A percentile compares a stretch with the other conserved stretches of the same genome.
Conservation (phyloP, 2,888 invertebrate species). For the Orthosia gracilis region DNA sequence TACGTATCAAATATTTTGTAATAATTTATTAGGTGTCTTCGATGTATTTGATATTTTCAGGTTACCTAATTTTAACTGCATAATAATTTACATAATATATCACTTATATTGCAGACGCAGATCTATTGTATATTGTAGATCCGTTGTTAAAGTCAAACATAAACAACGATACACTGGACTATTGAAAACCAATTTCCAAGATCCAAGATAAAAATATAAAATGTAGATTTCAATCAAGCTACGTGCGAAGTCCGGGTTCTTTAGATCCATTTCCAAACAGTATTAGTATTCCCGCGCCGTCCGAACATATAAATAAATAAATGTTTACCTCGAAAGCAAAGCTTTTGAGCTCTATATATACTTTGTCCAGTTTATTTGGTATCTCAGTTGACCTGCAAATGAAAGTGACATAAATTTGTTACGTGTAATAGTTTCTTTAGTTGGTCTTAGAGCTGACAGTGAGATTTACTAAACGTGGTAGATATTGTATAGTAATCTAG, state of each 20-base stretch:
- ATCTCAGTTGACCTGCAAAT: constrained; percentile 47
- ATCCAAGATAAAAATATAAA: constrained; percentile 39
- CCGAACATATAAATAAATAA: constrained; percentile 59
- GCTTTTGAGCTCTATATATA: constrained; percentile 61
- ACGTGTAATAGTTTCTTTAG: constrained; percentile 21
- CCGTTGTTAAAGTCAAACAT: constrained; percentile 10
- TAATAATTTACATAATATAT: background rate
- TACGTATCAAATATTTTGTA: too few species aligned
- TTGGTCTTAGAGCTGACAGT: background rate
- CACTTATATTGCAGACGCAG: background rate
- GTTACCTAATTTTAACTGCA: background rate
- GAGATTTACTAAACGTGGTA: background rate
- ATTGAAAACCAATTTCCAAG: constrained; percentile 27
- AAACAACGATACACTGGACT: constrained; percentile 22
- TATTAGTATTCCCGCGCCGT: constrained; percentile 59
- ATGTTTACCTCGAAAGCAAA: constrained; percentile 55
- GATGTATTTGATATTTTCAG: too few species aligned
- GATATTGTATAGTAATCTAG: background rate
- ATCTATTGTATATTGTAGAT: background rate
- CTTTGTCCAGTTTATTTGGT: constrained; percentile 40
- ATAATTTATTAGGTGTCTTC: too few species aligned
- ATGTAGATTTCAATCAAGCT: constrained; percentile 46
- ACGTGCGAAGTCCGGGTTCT: constrained; percentile 18
- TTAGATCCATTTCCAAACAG: constrained; percentile 35
- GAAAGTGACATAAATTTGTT: constrained; percentile 41